phyloP scores from a whole-genome alignment of 2,113 vertebrate genomes.

The Crotalus viridis region DNA sequence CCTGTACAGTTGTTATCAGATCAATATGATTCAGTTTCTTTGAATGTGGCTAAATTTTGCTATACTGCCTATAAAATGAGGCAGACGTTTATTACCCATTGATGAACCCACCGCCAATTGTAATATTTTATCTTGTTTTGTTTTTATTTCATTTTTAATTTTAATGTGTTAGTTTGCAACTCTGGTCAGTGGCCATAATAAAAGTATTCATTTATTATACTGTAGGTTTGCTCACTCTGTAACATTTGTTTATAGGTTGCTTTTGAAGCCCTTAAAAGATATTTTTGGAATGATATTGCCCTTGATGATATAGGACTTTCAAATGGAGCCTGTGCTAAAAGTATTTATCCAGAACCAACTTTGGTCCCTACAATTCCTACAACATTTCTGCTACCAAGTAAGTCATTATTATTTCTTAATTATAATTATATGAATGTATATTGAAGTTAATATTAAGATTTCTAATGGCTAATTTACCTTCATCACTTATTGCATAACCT shows the following conservation, averaged over 20 bases:
- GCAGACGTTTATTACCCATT: not conserved
- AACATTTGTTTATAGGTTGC: conserved; percentile 70
- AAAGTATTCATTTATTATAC: not conserved
- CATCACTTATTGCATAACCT: not conserved
- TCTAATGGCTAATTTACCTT: rapidly evolving
- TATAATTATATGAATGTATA: not conserved
- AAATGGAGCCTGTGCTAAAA: conserved; percentile 71
- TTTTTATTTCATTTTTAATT: not conserved
- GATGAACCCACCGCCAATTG: not conserved
- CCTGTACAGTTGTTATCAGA: not conserved
- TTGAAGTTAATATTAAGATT: not conserved
- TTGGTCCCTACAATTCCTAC: conserved; percentile 68
- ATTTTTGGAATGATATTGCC: conserved; percentile 76
- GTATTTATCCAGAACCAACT: conserved; percentile 81
- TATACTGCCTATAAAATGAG: not conserved
- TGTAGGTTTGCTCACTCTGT: not conserved
- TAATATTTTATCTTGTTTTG: not conserved
- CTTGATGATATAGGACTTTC: conserved; percentile 85
- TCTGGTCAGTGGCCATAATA: not conserved
- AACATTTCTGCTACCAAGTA: conserved; percentile 73
- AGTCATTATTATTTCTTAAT: conserved; percentile 46
- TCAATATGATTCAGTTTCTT: not conserved
- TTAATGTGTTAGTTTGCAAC: not conserved
- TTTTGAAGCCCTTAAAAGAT: conserved; percentile 79
- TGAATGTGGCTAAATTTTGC: not conserved